Conservation (phyloP, 1,140 invertebrate genomes). For the Lutraria rhynchaena region DNA sequence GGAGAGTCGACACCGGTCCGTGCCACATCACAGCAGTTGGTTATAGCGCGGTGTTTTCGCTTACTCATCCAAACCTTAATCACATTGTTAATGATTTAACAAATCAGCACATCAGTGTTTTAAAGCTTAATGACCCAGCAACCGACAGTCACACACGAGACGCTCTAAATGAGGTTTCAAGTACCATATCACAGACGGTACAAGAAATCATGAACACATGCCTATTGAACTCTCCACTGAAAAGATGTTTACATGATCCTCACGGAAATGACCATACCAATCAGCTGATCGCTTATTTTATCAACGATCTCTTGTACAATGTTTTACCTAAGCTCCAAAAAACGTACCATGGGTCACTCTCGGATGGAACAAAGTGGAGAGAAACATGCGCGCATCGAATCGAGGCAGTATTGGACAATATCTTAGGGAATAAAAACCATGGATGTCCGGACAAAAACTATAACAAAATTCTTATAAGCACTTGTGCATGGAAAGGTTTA, state of each 20-base stretch:
- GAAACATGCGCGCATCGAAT: background rate
- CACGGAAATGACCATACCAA: background rate
- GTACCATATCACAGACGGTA: background rate
- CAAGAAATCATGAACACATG: constrained; percentile 7
- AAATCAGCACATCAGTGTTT: background rate
- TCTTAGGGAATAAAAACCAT: background rate
- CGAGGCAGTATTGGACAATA: background rate
- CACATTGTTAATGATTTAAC: background rate
- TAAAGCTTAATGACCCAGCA: no score
- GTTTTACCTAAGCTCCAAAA: no score
- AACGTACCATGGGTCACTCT: no score
- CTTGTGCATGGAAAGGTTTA: background rate
- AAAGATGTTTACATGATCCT: background rate
- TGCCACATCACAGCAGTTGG: background rate
- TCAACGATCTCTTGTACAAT: background rate
- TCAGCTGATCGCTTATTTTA: background rate
- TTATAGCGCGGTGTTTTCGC: constrained; percentile 1
- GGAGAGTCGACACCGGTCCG: background rate
- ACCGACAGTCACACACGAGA: background rate
- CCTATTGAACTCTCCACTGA: background rate
- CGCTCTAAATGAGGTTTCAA: background rate
- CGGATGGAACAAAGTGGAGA: background rate
- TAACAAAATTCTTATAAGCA: background rate
- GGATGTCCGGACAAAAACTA: background rate
- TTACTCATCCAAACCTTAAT: background rate